Conservation (phyloP, 1,140 invertebrate genomes). For the Nasonia giraulti region DNA sequence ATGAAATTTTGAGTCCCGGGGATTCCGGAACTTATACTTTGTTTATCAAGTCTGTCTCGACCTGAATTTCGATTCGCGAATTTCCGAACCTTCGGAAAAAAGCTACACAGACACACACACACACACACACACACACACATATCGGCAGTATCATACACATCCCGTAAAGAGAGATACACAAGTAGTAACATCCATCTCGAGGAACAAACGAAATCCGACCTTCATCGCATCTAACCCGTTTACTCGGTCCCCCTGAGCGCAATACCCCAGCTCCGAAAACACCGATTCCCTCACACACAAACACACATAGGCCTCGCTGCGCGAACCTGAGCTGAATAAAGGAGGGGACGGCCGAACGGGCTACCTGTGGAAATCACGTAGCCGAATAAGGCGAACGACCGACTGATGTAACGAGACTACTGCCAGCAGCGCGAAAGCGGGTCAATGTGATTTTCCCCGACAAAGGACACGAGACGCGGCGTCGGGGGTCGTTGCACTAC, state of each 20-base stretch:
- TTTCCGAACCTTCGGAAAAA: no score
- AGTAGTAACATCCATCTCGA: background rate
- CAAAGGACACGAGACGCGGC: slow-evolving; percentile 23
- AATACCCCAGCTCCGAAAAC: background rate
- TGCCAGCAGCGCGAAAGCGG: slow-evolving; percentile 27
- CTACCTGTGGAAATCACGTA: slow-evolving; percentile 51
- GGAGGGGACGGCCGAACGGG: slow-evolving; percentile 1
- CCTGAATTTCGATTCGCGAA: no score
- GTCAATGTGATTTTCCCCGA: slow-evolving; percentile 46
- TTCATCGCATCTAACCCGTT: background rate
- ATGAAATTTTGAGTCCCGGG: no score
- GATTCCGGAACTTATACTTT: no score
- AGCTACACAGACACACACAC: no score
- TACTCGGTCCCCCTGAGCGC: background rate
- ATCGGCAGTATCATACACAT: no score
- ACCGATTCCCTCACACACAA: background rate
- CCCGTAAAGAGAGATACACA: no score
- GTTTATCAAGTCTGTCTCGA: no score
- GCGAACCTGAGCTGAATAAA: slow-evolving; percentile 46
- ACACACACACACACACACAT: no score
- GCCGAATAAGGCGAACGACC: slow-evolving; percentile 32
- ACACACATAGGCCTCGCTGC: slow-evolving; percentile 13
- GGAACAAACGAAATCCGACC: slow-evolving; percentile 1
- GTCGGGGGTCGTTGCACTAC: slow-evolving; percentile 32
- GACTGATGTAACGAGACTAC: slow-evolving; percentile 35